phyloP scores from a whole-genome alignment of 2,888 invertebrate species.

The Scotopteryx bipunctaria region DNA sequence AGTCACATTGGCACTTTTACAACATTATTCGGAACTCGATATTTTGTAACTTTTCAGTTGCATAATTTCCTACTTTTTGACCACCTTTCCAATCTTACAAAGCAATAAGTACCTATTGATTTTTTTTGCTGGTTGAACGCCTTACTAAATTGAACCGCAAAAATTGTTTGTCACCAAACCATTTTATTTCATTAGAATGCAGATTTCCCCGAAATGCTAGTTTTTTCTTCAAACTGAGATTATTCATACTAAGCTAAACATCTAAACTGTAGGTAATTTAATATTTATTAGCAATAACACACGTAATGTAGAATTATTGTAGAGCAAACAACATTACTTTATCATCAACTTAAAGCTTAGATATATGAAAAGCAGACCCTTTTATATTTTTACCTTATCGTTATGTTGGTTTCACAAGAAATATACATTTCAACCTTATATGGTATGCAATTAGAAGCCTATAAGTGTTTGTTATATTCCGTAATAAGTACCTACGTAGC shows the following conservation, averaged over 20 bases:
- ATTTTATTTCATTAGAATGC: neutral
- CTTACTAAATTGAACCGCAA: neutral
- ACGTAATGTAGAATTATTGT: too few relatives aligned
- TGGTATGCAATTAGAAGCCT: too few relatives aligned
- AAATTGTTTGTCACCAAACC: neutral
- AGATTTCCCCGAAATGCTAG: neutral
- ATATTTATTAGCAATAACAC: neutral
- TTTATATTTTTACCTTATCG: too few relatives aligned
- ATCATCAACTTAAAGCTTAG: too few relatives aligned
- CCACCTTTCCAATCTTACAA: neutral
- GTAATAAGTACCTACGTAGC: too few relatives aligned
- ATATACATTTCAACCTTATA: too few relatives aligned
- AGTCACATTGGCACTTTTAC: constrained; percentile 23
- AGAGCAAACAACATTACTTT: too few relatives aligned
- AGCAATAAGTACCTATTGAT: too few relatives aligned
- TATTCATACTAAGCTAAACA: neutral
- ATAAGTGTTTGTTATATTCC: too few relatives aligned
- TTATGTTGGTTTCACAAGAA: too few relatives aligned
- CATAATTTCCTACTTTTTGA: neutral
- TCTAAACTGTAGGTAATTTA: neutral
- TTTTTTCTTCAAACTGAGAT: neutral
- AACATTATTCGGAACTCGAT: constrained; percentile 2
- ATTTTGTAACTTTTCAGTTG: constrained; percentile 3
- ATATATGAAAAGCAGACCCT: too few relatives aligned
- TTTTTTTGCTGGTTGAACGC: too few relatives aligned